Conservation (phyloP, 2,113 vertebrate genomes). For the Odontophorus gujanensis region DNA sequence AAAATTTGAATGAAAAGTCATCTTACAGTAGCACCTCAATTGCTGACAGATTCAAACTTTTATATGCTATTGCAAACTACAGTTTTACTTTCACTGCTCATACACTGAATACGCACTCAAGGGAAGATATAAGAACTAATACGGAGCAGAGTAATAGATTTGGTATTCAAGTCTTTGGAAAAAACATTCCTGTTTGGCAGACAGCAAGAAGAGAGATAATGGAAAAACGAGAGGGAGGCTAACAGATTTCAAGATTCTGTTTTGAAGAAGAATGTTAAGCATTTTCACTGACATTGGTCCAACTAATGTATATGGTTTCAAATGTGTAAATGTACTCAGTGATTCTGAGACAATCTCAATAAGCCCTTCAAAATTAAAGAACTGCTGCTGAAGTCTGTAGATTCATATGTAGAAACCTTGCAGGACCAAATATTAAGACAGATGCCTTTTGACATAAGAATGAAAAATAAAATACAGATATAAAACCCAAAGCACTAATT, state of each 20-base stretch:
- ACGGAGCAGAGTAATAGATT: not conserved
- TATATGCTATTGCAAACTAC: not conserved
- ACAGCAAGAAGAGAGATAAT: conserved; percentile 29
- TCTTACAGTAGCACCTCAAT: not conserved
- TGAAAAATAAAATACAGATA: not conserved
- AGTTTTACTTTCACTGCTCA: not conserved
- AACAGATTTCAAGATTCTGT: conserved; percentile 46
- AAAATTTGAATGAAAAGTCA: conserved; percentile 11
- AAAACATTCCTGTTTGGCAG: conserved; percentile 41
- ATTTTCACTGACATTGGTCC: conserved; percentile 23
- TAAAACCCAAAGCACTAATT: not conserved
- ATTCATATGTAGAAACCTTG: not conserved
- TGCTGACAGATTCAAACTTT: conserved; percentile 1
- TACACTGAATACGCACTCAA: not conserved
- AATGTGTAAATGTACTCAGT: conserved; percentile 18
- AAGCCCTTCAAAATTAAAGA: conserved; percentile 34
- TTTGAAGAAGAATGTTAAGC: conserved; percentile 29
- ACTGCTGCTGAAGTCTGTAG: not conserved
- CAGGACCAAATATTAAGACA: not conserved
- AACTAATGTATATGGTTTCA: conserved; percentile 23
- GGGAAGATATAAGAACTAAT: not conserved
- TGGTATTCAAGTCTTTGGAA: conserved; percentile 3
- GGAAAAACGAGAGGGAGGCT: conserved; percentile 23
- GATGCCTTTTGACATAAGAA: not conserved
- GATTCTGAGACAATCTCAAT: not conserved